Percentiles rank a stretch among this genome's conserved stretches.
Evolutionary conservation across 1,140 invertebrate genomes (phyloP).

Genomic region (Agraylea sexmaculata): DNA sequence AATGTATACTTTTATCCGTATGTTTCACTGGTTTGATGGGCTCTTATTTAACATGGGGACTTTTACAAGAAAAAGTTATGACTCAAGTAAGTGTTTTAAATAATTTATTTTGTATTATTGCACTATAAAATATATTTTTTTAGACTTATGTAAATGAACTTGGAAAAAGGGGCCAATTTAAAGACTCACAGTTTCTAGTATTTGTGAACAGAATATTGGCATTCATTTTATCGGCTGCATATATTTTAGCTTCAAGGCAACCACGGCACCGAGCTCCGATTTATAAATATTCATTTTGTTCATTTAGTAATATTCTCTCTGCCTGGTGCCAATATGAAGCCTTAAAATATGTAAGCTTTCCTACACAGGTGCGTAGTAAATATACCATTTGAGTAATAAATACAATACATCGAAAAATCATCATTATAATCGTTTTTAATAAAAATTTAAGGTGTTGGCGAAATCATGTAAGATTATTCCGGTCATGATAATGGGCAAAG

Average conservation of each 20-base stretch:
- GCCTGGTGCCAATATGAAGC: constrained; percentile 99
- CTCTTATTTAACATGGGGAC: constrained; percentile 88
- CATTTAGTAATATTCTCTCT: constrained; percentile 95
- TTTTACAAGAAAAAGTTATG: constrained; percentile 90
- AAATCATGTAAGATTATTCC: constrained; percentile 93
- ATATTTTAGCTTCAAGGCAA: constrained; percentile 45
- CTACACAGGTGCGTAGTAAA: constrained; percentile 64
- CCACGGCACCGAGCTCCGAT: constrained; percentile 72
- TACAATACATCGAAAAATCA: background rate
- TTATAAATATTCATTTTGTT: constrained; percentile 94
- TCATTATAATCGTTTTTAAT: background rate
- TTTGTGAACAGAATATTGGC: constrained; percentile 87
- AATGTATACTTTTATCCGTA: constrained; percentile 51
- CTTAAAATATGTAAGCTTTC: constrained; percentile 95
- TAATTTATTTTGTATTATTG: background rate
- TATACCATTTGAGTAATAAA: background rate
- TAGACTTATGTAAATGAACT: constrained; percentile 54
- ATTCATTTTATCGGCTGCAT: constrained; percentile 57
- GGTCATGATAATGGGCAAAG: constrained; percentile 97
- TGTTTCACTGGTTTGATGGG: constrained; percentile 83
- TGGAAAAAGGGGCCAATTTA: constrained; percentile 58
- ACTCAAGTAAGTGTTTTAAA: constrained; percentile 46
- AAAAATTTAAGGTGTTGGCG: constrained; percentile 60
- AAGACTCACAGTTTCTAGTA: constrained; percentile 90
- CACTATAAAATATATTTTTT: constrained; percentile 18